Evolutionary conservation across 1,140 invertebrate species (phyloP), one percentile per base, ranked within the genome.

Genomic region (Euschistus heros): DNA sequence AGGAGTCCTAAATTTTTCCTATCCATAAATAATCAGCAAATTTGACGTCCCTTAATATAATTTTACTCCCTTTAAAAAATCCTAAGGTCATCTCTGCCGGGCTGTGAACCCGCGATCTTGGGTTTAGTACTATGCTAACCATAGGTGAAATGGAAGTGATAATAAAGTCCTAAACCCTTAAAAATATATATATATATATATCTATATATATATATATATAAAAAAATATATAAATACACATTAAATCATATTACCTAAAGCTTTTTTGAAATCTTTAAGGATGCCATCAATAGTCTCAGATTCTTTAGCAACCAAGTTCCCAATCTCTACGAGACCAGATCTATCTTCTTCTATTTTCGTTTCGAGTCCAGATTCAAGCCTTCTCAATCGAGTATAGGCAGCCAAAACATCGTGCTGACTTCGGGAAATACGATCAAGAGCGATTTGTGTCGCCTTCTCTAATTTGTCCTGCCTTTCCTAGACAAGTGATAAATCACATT

Each of bases 401-500:
- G 54, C 18, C 15, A 57, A 22, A 22, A 57, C 54, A 27, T 57
- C 24, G 24, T 57, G 54, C 24, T 57, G 54, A 57, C 54, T 57
- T 15, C n/a, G 18, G 14, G 54, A 57, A 18, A 57, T 22, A 17
- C 24, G 18, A 15, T 57, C 54, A 1, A 57, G 24, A 24, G 20
- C 54, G 26, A 57, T 13, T 57, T 57, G 14, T 2, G 24, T 24
- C 15, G 54, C 54, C 13, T 27, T 57, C 24, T 57, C 54, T 24
- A 57, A 24, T 26, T 57, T 26, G 0, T 8, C 2, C 24, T 57
- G 54, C 6, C 24, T 26, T 8, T 20, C 24, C 54, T 57, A 57
- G 2, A 57, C 6, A 57, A 57, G 20, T 13, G 20, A 52, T 52
- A 18, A 8, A 10, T 7, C 8, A 10, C 42, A 44, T 17, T 17